phyloP scores from a whole-genome alignment of 2,888 invertebrate species.

The Beris morrisii region DNA sequence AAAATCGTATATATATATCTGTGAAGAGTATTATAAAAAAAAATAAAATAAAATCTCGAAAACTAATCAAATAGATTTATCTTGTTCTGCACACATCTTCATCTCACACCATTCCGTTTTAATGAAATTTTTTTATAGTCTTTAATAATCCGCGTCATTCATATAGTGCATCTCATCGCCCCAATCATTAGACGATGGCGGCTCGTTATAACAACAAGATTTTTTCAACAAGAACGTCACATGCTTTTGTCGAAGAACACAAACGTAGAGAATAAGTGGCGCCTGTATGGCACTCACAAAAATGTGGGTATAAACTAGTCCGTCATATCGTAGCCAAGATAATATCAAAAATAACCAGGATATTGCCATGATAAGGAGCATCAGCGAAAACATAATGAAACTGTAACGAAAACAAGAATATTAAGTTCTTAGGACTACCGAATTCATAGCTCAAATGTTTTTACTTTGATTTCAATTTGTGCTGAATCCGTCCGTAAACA shows the following conservation, averaged over 20 bases:
- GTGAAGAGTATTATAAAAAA: slow-evolving; percentile 14
- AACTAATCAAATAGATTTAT: slow-evolving; percentile 12
- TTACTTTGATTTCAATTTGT: slow-evolving; percentile 81
- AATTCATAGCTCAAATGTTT: slow-evolving; percentile 4
- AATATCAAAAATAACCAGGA: slow-evolving; percentile 77
- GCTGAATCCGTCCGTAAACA: slow-evolving; percentile 83
- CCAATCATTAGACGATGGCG: slow-evolving; percentile 77
- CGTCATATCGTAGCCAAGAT: slow-evolving; percentile 74
- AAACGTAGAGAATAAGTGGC: slow-evolving; percentile 73
- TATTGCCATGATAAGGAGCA: slow-evolving; percentile 73
- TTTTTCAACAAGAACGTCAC: slow-evolving; percentile 78
- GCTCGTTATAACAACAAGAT: slow-evolving; percentile 77
- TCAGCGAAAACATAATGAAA: slow-evolving; percentile 76
- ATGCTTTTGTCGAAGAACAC: slow-evolving; percentile 75
- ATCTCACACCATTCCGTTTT: too few relatives aligned
- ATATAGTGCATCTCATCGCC: slow-evolving; percentile 88
- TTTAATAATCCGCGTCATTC: slow-evolving; percentile 62
- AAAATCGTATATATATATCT: slow-evolving; percentile 8
- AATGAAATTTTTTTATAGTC: not conserved
- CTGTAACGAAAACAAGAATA: slow-evolving; percentile 54
- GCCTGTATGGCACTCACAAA: slow-evolving; percentile 76
- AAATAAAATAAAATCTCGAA: slow-evolving; percentile 24
- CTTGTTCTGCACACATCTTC: too few relatives aligned
- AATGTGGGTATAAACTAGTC: slow-evolving; percentile 73
- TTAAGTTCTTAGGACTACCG: slow-evolving; percentile 18